phyloP scores from a whole-genome alignment of 2,113 vertebrate genomes.

The Choloepus hoffmanni region DNA sequence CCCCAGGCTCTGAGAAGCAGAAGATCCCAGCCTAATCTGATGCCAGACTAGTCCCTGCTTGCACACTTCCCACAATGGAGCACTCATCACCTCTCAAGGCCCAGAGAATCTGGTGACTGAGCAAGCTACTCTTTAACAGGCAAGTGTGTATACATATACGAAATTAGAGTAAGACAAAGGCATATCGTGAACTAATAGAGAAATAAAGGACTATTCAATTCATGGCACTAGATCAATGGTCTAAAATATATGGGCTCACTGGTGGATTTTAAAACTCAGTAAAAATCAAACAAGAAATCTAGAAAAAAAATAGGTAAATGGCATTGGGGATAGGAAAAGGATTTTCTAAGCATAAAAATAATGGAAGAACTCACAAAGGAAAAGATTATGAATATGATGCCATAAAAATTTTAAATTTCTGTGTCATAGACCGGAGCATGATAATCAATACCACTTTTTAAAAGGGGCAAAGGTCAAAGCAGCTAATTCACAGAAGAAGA shows the following conservation, averaged over 20 bases:
- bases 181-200: background rate
- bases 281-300: constrained; percentile 53
- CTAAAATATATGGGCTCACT: background rate
- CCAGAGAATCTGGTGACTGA: background rate
- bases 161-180: background rate
- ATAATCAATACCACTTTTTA: constrained; percentile 70
- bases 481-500: constrained; percentile 65
- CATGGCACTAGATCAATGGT: background rate
- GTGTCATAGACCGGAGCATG: constrained; percentile 13
- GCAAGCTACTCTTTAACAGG: background rate
- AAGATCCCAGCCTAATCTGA: background rate
- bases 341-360: constrained; percentile 56
- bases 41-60: background rate
- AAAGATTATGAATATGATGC: constrained; percentile 53
- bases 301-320: background rate
- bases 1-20: background rate
- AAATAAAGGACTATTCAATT: background rate
- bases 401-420: constrained; percentile 63
- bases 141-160: background rate
- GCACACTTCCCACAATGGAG: background rate
- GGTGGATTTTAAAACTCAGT: constrained; percentile 28
- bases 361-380: constrained; percentile 6
- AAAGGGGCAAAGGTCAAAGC: constrained; percentile 57
- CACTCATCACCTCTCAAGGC: background rate
- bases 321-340: background rate